Conservation (phyloP, 53 echinoderm and acorn worm genomes). For the Apostichopus leukothele region DNA sequence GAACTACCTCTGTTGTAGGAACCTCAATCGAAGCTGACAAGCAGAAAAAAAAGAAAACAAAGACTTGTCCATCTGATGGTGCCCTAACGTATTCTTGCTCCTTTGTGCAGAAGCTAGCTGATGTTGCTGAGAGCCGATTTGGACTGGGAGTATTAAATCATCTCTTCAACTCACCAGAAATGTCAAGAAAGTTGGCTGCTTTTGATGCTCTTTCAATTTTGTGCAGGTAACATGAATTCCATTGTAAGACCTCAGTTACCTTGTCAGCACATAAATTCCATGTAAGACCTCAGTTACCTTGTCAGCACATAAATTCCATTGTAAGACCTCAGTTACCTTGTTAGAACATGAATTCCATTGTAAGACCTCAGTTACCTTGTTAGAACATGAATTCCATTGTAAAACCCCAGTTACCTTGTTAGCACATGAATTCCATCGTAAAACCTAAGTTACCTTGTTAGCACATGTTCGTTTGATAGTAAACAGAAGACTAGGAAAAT, state of each 20-base stretch:
- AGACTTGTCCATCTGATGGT: neutral
- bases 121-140: constrained; percentile 39
- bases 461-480: neutral
- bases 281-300: too few relatives aligned
- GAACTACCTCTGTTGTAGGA: neutral
- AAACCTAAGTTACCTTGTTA: neutral
- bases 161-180: constrained; percentile 13
- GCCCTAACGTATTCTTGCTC: neutral
- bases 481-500: too few relatives aligned
- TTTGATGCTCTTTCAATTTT: constrained; percentile 35
- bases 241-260: neutral
- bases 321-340: neutral
- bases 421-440: neutral
- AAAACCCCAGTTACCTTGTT: neutral
- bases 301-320: too few relatives aligned
- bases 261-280: neutral
- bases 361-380: too few relatives aligned
- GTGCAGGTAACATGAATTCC: constrained; percentile 41
- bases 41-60: neutral
- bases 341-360: neutral
- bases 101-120: constrained; percentile 30
- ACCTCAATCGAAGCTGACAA: neutral
- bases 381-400: too few relatives aligned
- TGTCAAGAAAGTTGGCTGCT: constrained; percentile 26
- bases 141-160: constrained; percentile 26